Conservation (phyloP, 2,888 invertebrate genomes). For the Polylopha cassiicola region DNA sequence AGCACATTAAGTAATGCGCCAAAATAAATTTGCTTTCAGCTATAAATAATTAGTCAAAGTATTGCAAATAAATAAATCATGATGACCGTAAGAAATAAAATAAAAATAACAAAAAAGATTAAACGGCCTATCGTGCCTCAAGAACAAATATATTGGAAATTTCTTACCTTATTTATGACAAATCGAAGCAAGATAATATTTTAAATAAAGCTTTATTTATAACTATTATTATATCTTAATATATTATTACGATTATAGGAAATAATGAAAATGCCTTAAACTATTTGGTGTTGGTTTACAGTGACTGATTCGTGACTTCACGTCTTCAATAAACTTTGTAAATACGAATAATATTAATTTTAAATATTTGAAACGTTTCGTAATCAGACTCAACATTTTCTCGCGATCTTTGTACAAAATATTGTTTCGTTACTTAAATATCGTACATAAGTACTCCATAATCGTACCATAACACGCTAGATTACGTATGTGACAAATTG, state of each 20-base stretch:
- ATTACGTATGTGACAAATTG: conserved; percentile 70
- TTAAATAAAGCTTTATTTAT: conserved; percentile 16
- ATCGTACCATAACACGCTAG: conserved; percentile 40
- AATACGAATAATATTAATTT: conserved; percentile 36
- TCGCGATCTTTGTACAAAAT: conserved; percentile 64
- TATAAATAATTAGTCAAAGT: conserved; percentile 23
- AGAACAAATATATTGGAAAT: conserved; percentile 1
- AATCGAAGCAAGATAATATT: conserved; percentile 21
- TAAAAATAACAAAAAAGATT: conserved; percentile 1
- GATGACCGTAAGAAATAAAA: conserved; percentile 11
- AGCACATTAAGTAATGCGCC: conserved; percentile 39
- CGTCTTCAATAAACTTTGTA: conserved; percentile 47
- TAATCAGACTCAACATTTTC: conserved; percentile 68
- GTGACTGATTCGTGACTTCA: conserved; percentile 53
- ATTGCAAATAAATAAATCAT: conserved; percentile 25
- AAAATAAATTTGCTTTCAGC: conserved; percentile 28
- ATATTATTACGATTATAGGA: conserved; percentile 26
- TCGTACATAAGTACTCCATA: conserved; percentile 36
- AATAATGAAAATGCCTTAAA: conserved; percentile 48
- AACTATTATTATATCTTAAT: conserved; percentile 10
- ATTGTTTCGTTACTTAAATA: conserved; percentile 53
- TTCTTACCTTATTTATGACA: conserved; percentile 14
- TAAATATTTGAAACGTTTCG: conserved; percentile 51
- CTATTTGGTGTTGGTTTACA: conserved; percentile 74
- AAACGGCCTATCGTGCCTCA: too few species aligned